phyloP scores from a whole-genome alignment of 2,113 vertebrate species.

The Phylloscopus trochilus region DNA sequence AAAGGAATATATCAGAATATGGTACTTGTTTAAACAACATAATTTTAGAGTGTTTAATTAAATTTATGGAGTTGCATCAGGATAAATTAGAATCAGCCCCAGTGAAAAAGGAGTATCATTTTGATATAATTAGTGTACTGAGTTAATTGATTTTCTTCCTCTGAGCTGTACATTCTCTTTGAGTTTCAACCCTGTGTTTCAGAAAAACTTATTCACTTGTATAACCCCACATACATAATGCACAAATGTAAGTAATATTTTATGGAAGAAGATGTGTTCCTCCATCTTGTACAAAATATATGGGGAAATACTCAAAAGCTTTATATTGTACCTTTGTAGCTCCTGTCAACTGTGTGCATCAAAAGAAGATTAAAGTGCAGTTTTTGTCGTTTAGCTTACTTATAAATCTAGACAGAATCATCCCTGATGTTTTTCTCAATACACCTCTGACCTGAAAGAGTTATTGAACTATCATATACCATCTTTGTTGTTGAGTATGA shows the following conservation, averaged over 20 bases:
- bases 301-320: slow-evolving; percentile 54
- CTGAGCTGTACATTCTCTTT: neutral
- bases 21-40: neutral
- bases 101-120: neutral
- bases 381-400: slow-evolving; percentile 70
- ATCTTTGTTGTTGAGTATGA: slow-evolving; percentile 70
- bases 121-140: neutral
- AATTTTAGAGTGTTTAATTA: neutral
- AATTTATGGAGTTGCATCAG: neutral
- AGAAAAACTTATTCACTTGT: neutral
- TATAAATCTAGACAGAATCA: slow-evolving; percentile 61
- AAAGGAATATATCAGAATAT: neutral
- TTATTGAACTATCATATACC: slow-evolving; percentile 50
- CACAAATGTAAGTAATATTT: slow-evolving; percentile 32
- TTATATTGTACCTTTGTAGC: slow-evolving; percentile 72
- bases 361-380: slow-evolving; percentile 73
- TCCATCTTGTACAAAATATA: slow-evolving; percentile 40
- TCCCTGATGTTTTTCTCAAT: slow-evolving; percentile 70
- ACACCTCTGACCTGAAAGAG: slow-evolving; percentile 64
- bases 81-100: neutral
- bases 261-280: neutral
- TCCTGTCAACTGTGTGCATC: slow-evolving; percentile 67
- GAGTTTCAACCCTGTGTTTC: neutral
- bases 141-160: slow-evolving; percentile 3
- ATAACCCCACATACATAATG: slow-evolving; percentile 22